A percentile compares a stretch with the other conserved stretches of the same genome.
phyloP scores from a whole-genome alignment of 2,113 vertebrate genomes.

The Potamarius usumacintae region DNA sequence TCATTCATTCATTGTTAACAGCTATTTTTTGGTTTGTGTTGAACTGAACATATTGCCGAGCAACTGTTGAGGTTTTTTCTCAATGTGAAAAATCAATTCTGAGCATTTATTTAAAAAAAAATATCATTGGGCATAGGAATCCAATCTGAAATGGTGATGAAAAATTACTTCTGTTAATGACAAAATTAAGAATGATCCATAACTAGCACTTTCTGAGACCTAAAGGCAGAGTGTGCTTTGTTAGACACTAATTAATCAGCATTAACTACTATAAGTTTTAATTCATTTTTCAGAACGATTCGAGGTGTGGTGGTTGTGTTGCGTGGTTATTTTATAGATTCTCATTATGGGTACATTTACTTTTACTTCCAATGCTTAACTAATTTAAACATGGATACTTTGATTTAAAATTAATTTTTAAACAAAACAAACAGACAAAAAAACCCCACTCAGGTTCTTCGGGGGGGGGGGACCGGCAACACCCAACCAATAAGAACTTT shows the following conservation, averaged over 20 bases:
- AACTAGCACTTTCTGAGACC: background rate
- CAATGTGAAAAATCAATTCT: no score
- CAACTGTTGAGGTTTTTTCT: background rate
- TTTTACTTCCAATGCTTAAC: background rate
- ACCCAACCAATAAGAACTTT: background rate
- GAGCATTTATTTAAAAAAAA: no score
- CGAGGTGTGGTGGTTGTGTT: background rate
- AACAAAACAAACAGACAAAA: background rate
- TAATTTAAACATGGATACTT: background rate
- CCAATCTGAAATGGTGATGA: background rate
- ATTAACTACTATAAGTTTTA: background rate
- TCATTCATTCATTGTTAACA: background rate
- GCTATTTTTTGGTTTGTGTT: background rate
- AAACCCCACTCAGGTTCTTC: background rate
- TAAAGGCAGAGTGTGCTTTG: background rate
- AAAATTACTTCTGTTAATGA: background rate
- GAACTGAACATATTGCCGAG: background rate
- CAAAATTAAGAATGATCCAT: background rate
- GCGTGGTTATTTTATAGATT: background rate
- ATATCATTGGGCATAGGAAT: no score
- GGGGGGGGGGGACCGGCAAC: no score
- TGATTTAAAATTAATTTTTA: background rate
- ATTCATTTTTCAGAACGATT: background rate
- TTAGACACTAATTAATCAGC: background rate
- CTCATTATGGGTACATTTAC: background rate